phyloP scores from a whole-genome alignment of 2,113 vertebrate genomes.

The Hoplias malabaricus region DNA sequence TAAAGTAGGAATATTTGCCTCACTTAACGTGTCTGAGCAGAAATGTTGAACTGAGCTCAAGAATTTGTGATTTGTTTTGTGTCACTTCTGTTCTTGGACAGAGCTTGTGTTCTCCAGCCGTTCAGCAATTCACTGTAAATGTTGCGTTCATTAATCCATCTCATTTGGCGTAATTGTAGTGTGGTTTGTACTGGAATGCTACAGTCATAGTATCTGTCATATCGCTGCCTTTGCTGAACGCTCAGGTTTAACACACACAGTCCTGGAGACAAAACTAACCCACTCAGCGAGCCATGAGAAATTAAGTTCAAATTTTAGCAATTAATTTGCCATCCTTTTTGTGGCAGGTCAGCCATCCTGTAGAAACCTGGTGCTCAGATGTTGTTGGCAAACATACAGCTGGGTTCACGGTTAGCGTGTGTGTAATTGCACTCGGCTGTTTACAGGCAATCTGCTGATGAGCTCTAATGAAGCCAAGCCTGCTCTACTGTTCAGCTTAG shows the following conservation, averaged over 20 bases:
- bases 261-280: conserved; percentile 46
- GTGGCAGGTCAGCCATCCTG: conserved; percentile 33
- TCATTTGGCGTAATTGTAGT: conserved; percentile 26
- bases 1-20: conserved; percentile 36
- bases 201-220: conserved; percentile 35
- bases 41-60: conserved; percentile 38
- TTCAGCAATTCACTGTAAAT: conserved; percentile 41
- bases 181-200: conserved; percentile 25
- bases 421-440: conserved; percentile 44
- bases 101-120: conserved; percentile 8
- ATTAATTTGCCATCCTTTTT: conserved; percentile 44
- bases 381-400: conserved; percentile 46
- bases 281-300: conserved; percentile 46
- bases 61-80: conserved; percentile 44
- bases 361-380: conserved; percentile 44
- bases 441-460: conserved; percentile 50
- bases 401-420: conserved; percentile 26
- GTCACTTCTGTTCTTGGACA: conserved; percentile 30
- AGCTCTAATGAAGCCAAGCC: conserved; percentile 45
- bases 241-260: conserved; percentile 14
- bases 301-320: conserved; percentile 51
- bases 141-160: conserved; percentile 40
- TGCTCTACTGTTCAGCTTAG: conserved; percentile 37
- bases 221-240: conserved; percentile 17
- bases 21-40: conserved; percentile 32